Evolutionary conservation across 2,797 vertebrate genomes (phyloP).

Genomic region (Pristis pectinata): DNA sequence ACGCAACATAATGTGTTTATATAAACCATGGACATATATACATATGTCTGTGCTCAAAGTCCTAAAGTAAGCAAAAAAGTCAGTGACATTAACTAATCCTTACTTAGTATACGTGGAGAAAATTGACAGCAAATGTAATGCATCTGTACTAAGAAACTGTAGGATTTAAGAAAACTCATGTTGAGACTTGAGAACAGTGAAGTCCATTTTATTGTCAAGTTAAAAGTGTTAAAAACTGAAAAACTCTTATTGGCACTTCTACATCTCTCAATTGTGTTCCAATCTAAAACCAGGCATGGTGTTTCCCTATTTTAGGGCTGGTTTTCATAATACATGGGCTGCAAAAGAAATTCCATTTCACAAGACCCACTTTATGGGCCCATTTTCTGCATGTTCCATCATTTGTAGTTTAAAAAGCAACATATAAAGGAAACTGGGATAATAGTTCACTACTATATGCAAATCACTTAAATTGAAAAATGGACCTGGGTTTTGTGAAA

Average conservation of each 20-base stretch:
- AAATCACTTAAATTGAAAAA: neutral
- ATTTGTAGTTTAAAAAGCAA: neutral
- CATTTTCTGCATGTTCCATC: neutral
- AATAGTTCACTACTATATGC: neutral
- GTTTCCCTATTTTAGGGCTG: neutral
- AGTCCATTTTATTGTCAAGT: neutral
- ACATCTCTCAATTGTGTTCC: neutral
- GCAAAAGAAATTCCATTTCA: neutral
- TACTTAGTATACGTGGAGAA: neutral
- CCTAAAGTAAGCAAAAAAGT: neutral
- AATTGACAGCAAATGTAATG: neutral
- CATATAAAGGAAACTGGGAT: neutral
- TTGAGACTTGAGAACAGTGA: too few species aligned
- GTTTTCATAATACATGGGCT: neutral
- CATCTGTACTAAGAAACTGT: neutral
- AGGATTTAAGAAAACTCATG: neutral
- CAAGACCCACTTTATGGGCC: neutral
- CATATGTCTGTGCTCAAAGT: neutral
- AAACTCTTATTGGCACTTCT: neutral
- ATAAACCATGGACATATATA: neutral
- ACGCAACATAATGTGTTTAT: constrained; percentile 56
- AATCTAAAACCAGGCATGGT: neutral
- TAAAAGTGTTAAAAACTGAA: neutral
- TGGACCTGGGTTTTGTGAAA: neutral
- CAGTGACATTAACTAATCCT: neutral